Conservation (phyloP, 2,888 invertebrate species). For the Cepaea hortensis region DNA sequence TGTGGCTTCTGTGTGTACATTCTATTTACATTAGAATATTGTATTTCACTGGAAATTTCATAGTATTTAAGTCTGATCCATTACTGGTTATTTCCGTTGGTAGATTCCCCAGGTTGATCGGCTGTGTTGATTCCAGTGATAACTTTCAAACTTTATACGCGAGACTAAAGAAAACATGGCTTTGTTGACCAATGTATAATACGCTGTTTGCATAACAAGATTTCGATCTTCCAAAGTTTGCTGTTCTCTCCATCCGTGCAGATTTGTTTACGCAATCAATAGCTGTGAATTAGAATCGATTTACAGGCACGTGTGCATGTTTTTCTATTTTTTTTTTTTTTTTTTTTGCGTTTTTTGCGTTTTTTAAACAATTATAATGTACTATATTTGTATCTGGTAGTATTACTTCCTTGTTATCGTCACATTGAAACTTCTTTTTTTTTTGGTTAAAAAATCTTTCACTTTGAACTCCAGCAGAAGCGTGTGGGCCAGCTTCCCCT, state of each 20-base stretch:
- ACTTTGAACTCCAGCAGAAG: too few relatives aligned
- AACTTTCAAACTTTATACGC: background rate
- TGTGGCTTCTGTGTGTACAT: too few relatives aligned
- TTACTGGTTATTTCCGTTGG: too few relatives aligned
- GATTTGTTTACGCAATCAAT: conserved; percentile 28
- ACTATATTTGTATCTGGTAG: background rate
- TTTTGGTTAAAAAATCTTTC: too few relatives aligned
- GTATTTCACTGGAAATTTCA: too few relatives aligned
- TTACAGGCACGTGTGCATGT: background rate
- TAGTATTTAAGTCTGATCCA: too few relatives aligned
- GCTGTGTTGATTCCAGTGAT: too few relatives aligned
- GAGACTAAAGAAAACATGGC: conserved; percentile 11
- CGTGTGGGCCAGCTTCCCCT: too few relatives aligned
- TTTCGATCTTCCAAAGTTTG: conserved; percentile 8
- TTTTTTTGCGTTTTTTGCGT: background rate
- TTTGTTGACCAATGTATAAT: conserved; percentile 23
- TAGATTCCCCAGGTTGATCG: too few relatives aligned
- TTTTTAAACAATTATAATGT: background rate
- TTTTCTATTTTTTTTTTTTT: background rate
- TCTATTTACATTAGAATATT: too few relatives aligned
- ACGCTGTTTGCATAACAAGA: background rate
- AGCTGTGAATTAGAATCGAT: conserved; percentile 3
- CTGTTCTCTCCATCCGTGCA: conserved; percentile 1
- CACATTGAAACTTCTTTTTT: too few relatives aligned
- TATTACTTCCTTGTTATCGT: too few relatives aligned